Base-by-base conservation (phyloP, 37 sponge, comb jelly and placozoan genomes). In the Theonella swinhoei region DNA sequence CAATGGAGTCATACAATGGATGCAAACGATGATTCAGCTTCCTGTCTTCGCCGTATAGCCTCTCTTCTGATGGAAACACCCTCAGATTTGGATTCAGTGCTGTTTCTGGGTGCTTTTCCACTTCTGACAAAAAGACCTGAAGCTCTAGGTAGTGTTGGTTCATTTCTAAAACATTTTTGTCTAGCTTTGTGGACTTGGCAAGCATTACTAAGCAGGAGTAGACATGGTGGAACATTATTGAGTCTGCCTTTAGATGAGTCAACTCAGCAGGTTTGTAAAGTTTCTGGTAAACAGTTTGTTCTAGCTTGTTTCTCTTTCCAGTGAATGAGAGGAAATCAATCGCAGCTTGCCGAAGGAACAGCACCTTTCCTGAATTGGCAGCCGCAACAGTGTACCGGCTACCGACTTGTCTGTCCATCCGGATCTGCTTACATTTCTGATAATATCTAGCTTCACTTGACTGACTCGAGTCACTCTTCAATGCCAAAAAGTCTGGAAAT, bases 351-450 rank as follows among this genome's bases (percentile, higher is more conserved):
- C 30, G 38, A n/a, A 79, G 36, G 80, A 65, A 79, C 17, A 79
- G 17, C 28, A 79, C 36, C 39, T 67, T 79, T 9, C 39, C 68
- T 40, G 80, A 68, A 66, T 79, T 79, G 23, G 32, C 34, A 39
- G 80, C 80, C 26, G 80, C n/a, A 39, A 79, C 80, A 79, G 65
- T 66, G 17, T 79, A 79, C 30, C 80, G 29, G 28, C 80, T 79
- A 25, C 80, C 80, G 11, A 79, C 80, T 62, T 79, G 80, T 62
- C 80, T 28, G 20, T 62, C 80, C 83, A 82, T 29, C 25, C 19
- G 2, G 4, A 82, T 31, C 30, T 72, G 7, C 19, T 8, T 5
- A 47, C 83, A 82, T 2, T 33, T 9, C 17, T 71, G 62, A 25
- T 70, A 82, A 37, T 82, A 71, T 3, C 5, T 72, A 32, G 25